Percentiles rank a stretch among this genome's conserved stretches.
Conservation (phyloP, 2,113 vertebrate species). For the Engystomops pustulosus region DNA sequence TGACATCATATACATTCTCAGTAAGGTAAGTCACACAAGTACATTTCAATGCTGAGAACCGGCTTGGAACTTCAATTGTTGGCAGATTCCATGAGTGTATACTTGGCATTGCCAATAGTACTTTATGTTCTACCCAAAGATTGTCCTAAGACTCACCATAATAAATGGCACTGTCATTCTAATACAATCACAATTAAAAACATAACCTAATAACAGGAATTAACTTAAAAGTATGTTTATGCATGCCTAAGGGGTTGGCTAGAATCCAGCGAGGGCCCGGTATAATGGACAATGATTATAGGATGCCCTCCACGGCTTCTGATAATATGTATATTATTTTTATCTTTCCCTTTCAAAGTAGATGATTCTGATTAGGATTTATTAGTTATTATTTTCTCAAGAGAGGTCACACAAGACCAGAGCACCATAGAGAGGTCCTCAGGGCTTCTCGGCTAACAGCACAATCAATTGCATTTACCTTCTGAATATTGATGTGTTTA, state of each 20-base stretch:
- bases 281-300: slow-evolving; percentile 73
- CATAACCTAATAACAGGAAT: slow-evolving; percentile 77
- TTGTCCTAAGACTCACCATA: slow-evolving; percentile 59
- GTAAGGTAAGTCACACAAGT: slow-evolving; percentile 83
- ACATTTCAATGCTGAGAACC: slow-evolving; percentile 28
- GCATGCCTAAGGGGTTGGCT: slow-evolving; percentile 71
- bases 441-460: neutral
- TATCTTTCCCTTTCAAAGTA: slow-evolving; percentile 68
- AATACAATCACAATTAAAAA: slow-evolving; percentile 78
- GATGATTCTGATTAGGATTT: slow-evolving; percentile 49
- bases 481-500: neutral
- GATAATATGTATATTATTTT: slow-evolving; percentile 70
- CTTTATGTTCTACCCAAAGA: slow-evolving; percentile 71
- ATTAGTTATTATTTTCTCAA: neutral
- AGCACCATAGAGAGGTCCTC: neutral
- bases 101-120: slow-evolving; percentile 71
- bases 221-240: slow-evolving; percentile 79
- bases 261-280: slow-evolving; percentile 67
- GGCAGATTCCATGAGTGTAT: slow-evolving; percentile 39
- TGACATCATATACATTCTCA: slow-evolving; percentile 93
- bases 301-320: slow-evolving; percentile 72
- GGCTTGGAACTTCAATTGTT: neutral
- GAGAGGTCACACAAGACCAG: slow-evolving; percentile 39
- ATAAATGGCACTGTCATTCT: slow-evolving; percentile 82
- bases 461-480: neutral